A percentile compares a stretch with the other conserved stretches of the same genome.
These are phyloP conservation scores for Osmerus eperlanus DNA, from an alignment of 2,113 vertebrate species.

Conservation along the genomic window DNA sequence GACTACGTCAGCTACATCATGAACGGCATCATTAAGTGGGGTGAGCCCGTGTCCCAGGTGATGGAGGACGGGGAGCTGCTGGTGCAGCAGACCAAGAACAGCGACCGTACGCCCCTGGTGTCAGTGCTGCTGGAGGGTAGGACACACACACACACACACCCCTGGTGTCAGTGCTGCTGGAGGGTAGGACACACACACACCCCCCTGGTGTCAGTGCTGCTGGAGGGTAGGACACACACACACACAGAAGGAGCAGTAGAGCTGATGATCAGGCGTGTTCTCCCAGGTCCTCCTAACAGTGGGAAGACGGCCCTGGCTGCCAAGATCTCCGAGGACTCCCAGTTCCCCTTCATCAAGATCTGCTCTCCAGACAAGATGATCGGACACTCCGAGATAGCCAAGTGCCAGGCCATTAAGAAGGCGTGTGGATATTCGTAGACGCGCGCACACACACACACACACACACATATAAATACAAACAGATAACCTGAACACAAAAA, in stretches of 20 bases:
- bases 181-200: constrained; percentile 71
- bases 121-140: constrained; percentile 92
- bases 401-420: constrained; percentile 98
- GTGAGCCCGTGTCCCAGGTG: constrained; percentile 84
- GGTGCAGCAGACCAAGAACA: constrained; percentile 95
- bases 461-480: neutral
- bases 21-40: constrained; percentile 96
- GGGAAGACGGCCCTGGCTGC: constrained; percentile 93
- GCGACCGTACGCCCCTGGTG: constrained; percentile 91
- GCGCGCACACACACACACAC: neutral
- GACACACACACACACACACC: constrained; percentile 54
- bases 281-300: constrained; percentile 87
- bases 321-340: constrained; percentile 91
- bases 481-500: too few species aligned
- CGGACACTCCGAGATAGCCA: constrained; percentile 92
- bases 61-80: constrained; percentile 90
- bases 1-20: constrained; percentile 96
- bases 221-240: neutral
- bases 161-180: constrained; percentile 89
- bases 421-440: constrained; percentile 54
- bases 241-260: neutral
- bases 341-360: constrained; percentile 99
- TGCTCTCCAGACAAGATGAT: constrained; percentile 99
- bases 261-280: neutral
- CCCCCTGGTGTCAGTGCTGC: neutral